phyloP scores from a whole-genome alignment of 2,113 vertebrate genomes.

The Turnix velox region DNA sequence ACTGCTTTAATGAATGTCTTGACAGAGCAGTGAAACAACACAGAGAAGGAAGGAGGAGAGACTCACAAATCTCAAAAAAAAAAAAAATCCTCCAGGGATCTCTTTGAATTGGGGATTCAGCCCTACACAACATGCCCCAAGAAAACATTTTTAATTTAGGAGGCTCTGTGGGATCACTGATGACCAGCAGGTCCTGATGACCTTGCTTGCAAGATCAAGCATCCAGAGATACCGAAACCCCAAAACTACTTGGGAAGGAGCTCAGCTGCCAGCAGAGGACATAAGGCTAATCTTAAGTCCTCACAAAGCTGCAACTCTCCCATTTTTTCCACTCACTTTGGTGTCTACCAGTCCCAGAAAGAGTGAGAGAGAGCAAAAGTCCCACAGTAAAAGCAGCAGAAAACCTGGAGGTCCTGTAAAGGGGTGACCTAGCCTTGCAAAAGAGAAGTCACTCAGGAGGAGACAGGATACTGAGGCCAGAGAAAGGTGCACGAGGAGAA shows the following conservation, averaged over 20 bases:
- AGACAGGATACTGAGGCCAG: not conserved
- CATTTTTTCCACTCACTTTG: not conserved
- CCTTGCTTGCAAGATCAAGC: rapidly evolving
- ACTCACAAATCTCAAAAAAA: not conserved
- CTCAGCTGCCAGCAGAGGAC: not conserved
- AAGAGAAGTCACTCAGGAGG: not conserved
- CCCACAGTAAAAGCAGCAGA: not conserved
- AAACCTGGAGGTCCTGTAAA: not conserved
- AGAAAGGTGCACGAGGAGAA: rapidly evolving
- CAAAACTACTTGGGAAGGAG: not conserved
- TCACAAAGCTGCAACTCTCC: not conserved
- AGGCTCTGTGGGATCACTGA: not conserved
- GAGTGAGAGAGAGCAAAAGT: not conserved
- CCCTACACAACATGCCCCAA: not conserved
- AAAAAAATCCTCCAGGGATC: not conserved
- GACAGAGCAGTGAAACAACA: not conserved
- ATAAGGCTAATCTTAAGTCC: too few relatives aligned
- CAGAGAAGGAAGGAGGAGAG: not conserved
- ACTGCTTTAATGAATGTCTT: not conserved
- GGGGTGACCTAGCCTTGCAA: not conserved
- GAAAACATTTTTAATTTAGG: not conserved
- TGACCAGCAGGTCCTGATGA: not conserved
- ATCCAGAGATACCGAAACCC: not conserved
- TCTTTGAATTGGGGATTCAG: not conserved
- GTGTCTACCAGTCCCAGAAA: not conserved